phyloP scores from a whole-genome alignment of 2,888 invertebrate species.

The Mermis nigrescens region DNA sequence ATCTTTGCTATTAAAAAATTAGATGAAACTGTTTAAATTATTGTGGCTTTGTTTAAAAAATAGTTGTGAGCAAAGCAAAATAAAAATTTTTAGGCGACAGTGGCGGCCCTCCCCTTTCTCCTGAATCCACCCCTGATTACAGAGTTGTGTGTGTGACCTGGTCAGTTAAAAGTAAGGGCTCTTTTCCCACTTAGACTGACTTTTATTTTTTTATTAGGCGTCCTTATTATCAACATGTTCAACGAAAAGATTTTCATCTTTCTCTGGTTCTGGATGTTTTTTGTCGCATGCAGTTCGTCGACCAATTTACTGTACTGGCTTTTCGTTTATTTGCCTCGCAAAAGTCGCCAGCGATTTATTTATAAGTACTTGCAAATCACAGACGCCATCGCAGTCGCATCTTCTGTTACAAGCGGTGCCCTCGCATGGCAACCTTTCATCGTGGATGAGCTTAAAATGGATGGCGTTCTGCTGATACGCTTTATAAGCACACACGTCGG shows the following conservation, averaged over 20 bases:
- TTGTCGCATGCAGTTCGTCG: conserved; percentile 35
- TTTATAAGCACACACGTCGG: conserved; percentile 31
- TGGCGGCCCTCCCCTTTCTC: no score
- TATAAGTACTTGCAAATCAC: conserved; percentile 4
- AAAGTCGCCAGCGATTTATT: background rate
- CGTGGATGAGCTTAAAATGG: conserved; percentile 12
- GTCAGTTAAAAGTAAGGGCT: no score
- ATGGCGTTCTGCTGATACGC: conserved; percentile 27
- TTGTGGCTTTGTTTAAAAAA: no score
- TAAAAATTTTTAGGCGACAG: no score
- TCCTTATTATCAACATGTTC: conserved; percentile 32
- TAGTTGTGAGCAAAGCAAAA: no score
- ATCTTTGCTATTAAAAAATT: no score
- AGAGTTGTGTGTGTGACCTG: no score
- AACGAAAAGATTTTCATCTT: no score
- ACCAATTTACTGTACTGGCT: conserved; percentile 37
- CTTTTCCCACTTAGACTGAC: background rate
- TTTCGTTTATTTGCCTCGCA: background rate
- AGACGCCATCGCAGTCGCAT: no score
- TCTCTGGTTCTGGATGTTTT: conserved; percentile 38
- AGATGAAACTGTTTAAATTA: no score
- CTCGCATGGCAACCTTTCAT: conserved; percentile 8
- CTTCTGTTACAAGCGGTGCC: background rate
- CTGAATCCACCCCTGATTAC: no score
- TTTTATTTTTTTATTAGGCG: conserved; percentile 12